Evolutionary conservation across 2,888 invertebrate genomes (phyloP).

Genomic region (Theristus sp.): DNA sequence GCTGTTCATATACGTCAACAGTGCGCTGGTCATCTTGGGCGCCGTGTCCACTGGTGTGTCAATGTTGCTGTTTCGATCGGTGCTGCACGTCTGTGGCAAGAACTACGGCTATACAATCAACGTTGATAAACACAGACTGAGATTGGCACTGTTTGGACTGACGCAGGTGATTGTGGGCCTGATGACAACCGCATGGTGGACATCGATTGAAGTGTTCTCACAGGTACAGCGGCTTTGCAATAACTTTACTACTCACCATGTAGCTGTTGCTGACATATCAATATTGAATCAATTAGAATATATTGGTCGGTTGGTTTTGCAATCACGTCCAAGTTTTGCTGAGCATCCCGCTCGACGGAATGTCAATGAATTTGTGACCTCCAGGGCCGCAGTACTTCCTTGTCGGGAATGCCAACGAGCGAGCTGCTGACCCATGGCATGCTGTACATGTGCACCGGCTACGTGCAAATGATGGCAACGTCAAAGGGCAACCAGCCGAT

Average conservation of each 20-base stretch:
- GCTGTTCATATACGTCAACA: neutral
- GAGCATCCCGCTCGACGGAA: too few species aligned
- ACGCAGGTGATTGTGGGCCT: conserved; percentile 4
- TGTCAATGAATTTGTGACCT: too few species aligned
- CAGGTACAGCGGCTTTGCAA: neutral
- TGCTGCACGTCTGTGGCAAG: conserved; percentile 1
- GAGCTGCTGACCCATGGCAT: conserved; percentile 4
- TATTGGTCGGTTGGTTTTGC: too few species aligned
- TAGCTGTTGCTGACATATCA: too few species aligned
- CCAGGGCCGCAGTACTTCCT: neutral
- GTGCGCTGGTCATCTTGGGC: neutral
- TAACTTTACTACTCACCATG: neutral
- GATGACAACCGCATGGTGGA: conserved; percentile 5
- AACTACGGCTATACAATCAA: conserved; percentile 4
- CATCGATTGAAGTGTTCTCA: conserved; percentile 2
- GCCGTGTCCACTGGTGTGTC: neutral
- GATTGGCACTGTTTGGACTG: conserved; percentile 5
- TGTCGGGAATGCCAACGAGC: conserved; percentile 1
- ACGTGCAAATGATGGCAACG: conserved; percentile 6
- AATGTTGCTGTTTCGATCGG: neutral
- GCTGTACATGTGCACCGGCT: conserved; percentile 2
- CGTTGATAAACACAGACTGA: conserved; percentile 3
- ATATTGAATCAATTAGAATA: too few species aligned
- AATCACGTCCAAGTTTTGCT: too few species aligned
- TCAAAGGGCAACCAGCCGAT: conserved; percentile 3